Evolutionary conservation across 2,888 invertebrate genomes (phyloP).

Genomic region (Crioceris asparagi): DNA sequence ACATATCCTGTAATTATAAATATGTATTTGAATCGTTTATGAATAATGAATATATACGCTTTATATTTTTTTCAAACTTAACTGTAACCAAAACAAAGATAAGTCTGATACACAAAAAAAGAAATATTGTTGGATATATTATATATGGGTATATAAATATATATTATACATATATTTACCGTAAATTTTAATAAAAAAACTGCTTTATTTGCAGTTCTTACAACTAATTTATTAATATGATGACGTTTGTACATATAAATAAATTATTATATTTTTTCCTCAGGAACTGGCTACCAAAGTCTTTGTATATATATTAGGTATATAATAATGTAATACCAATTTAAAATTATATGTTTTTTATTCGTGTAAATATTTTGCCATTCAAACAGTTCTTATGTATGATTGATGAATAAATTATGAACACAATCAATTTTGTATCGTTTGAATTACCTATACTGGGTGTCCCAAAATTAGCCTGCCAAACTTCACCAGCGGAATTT

Average conservation of each 20-base stretch:
- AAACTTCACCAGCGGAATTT: no score
- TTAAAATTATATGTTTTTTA: constrained; percentile 26
- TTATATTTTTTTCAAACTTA: constrained; percentile 19
- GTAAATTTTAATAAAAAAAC: no score
- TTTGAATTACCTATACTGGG: no score
- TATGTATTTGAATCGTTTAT: no score
- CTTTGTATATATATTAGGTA: constrained; percentile 26
- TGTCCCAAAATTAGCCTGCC: no score
- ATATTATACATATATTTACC: no score
- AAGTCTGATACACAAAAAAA: constrained; percentile 23
- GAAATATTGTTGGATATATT: constrained; percentile 18
- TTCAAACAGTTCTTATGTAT: constrained; percentile 19
- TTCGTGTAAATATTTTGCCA: constrained; percentile 27
- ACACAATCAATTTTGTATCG: no score
- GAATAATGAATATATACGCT: no score
- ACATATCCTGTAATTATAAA: no score
- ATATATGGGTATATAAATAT: background rate
- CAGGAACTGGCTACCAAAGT: constrained; percentile 29
- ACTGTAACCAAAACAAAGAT: constrained; percentile 14
- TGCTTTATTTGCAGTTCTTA: constrained; percentile 9
- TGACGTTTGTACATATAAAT: constrained; percentile 18
- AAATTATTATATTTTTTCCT: no score
- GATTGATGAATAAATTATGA: constrained; percentile 17
- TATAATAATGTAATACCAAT: no score
- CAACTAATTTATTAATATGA: constrained; percentile 14